Percentiles rank a stretch among this genome's conserved stretches.
Conservation (phyloP, 2,888 invertebrate genomes). For the Hemithea aestivaria region DNA sequence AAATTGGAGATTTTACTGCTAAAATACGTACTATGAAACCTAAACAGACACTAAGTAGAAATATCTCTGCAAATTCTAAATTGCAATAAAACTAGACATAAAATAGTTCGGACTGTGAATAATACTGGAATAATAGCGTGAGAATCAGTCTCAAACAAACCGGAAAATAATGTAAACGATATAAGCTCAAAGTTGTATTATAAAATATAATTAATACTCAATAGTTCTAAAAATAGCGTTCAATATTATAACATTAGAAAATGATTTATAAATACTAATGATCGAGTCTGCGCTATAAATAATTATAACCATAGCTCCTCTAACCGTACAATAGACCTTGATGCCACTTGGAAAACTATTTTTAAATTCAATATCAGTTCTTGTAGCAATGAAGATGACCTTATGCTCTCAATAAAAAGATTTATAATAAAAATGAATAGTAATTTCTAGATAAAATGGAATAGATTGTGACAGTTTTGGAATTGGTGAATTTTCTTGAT, state of each 20-base stretch:
- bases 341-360: slow-evolving; percentile 39
- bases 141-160: slow-evolving; percentile 7
- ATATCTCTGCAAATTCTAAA: slow-evolving; percentile 5
- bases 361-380: slow-evolving; percentile 41
- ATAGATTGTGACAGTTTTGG: too few relatives aligned
- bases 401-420: slow-evolving; percentile 34
- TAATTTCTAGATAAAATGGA: too few relatives aligned
- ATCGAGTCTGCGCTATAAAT: background rate
- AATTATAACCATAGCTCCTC: slow-evolving; percentile 31
- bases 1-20: slow-evolving; percentile 38
- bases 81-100: slow-evolving; percentile 5
- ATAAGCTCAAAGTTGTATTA: too few relatives aligned
- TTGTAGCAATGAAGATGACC: slow-evolving; percentile 38
- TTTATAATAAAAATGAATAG: slow-evolving; percentile 20
- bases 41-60: slow-evolving; percentile 11
- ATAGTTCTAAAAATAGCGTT: too few relatives aligned
- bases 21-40: slow-evolving; percentile 19
- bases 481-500: too few relatives aligned
- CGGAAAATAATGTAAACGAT: slow-evolving; percentile 5
- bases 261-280: too few relatives aligned
- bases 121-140: slow-evolving; percentile 11
- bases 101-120: slow-evolving; percentile 3
- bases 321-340: slow-evolving; percentile 40
- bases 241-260: too few relatives aligned
- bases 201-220: too few relatives aligned